Base-by-base conservation (phyloP, 2,797 vertebrate genomes). In the Scyliorhinus canicula region DNA sequence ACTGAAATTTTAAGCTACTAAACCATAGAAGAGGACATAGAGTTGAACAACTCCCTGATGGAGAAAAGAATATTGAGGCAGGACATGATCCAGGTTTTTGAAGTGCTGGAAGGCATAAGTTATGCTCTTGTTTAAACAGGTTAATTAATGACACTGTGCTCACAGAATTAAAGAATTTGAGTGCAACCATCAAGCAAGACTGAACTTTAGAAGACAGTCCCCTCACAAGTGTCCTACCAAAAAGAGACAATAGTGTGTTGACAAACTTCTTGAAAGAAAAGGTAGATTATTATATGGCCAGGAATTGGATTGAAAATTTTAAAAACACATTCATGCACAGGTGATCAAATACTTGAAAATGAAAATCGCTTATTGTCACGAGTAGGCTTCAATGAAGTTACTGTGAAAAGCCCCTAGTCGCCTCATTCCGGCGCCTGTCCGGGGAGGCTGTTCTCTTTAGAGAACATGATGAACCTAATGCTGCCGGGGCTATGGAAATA, bases 311-410 rank as follows among this genome's bases (percentile, higher is more conserved):
- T 90, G 21, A 65, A 65, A n/a, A 65, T 93, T 93, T 50, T 12
- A 93, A 67, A 50, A 28, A 67, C 44, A 93, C 35, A 47, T 16
- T 69, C 26, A 21, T 69, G 14, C 26, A 69, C 1, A 63, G 16
- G 69, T 69, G 55, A 93, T 69, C n/a, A 65, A 93, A 69, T 93
- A 67, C 28, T 67, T n/a, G n/a, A n/a, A n/a, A n/a, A n/a, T n/a
- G n/a, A n/a, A n/a, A n/a, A n/a, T n/a, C n/a, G n/a, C n/a, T n/a
- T n/a, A n/a, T n/a, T n/a, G n/a, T n/a, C n/a, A n/a, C n/a, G n/a
- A n/a, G n/a, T n/a, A n/a, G n/a, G n/a, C n/a, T n/a, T n/a, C n/a
- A n/a, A n/a, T n/a, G n/a, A n/a, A n/a, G n/a, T n/a, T n/a, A n/a
- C n/a, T n/a, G n/a, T n/a, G n/a, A n/a, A n/a, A n/a, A n/a, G n/a